Base-by-base conservation (phyloP, 2,888 invertebrate species). In the Julus scandinavius region DNA sequence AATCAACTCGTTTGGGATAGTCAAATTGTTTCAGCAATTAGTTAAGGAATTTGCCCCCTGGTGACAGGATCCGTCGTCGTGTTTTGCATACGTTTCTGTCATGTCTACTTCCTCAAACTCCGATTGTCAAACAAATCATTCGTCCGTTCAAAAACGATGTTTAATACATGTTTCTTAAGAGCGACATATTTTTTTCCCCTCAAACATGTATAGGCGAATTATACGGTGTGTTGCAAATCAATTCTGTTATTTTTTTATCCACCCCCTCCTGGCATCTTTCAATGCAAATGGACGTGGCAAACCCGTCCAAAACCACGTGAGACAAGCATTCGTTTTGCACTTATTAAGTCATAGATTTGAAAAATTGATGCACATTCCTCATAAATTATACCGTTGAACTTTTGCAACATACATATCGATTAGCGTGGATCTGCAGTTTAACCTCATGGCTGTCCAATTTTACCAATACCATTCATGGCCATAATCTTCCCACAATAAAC, bases 311-410 rank as follows among this genome's bases (percentile, higher is more conserved):
- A 63, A 63, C 54, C 17, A 17, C 63, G 63, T 63, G 63, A 63
- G n/a, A n/a, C 4, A 3, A 20, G 0, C 17, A 63, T 63, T 63
- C n/a, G n/a, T n/a, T n/a, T 45, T 63, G n/a, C 63, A n/a, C 63
- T 63, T 63, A 63, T 63, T 63, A n/a, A 63, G 63, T 63, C 13
- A n/a, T 63, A n/a, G n/a, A n/a, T 63, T 63, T n/a, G 63, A 63
- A 63, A 63, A n/a, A n/a, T 63, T 3, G 13, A 63, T n/a, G 63
- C n/a, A 5, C 63, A n/a, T 63, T 17, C 63, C 63, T 15, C 63
- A 63, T 63, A 63, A 63, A 63, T 63, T 63, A n/a, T 15, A 6
- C n/a, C 45, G 6, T 15, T 63, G 63, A 63, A 63, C 63, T 63
- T 63, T 63, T 63, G n/a, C 63, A 63, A 63, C 54, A 13, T 29